Conservation (phyloP, 64 coral and sea anemone genomes). For the Montipora foliosa region DNA sequence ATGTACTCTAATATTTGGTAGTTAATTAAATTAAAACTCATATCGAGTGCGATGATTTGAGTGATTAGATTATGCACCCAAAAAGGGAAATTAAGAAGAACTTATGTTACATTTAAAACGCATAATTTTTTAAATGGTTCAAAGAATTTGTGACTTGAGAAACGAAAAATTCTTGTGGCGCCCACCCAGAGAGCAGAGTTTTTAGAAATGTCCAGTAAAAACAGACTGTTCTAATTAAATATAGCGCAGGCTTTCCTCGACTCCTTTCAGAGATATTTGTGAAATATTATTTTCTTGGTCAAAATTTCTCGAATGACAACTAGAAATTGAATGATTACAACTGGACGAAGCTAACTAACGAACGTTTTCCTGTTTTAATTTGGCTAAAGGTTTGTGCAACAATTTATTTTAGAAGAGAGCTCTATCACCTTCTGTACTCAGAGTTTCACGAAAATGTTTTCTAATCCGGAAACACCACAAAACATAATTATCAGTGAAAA, state of each 20-base stretch:
- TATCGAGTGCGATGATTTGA: conserved; percentile 16
- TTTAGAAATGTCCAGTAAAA: neutral
- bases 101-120: conserved; percentile 9
- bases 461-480: conserved; percentile 6
- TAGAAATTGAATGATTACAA: too few species aligned
- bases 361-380: too few species aligned
- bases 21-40: conserved; percentile 46
- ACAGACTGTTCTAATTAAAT: too few species aligned
- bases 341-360: too few species aligned
- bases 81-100: neutral
- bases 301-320: too few species aligned
- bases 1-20: neutral
- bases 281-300: too few species aligned
- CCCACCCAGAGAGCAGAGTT: neutral
- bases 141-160: neutral
- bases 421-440: neutral
- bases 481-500: neutral
- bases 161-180: neutral
- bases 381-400: too few species aligned
- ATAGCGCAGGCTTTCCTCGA: too few species aligned
- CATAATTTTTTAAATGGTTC: neutral
- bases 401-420: neutral
- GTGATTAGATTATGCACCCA: neutral
- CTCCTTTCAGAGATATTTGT: too few species aligned
- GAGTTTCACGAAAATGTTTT: conserved; percentile 1